A percentile compares a stretch with the other conserved stretches of the same genome.
Evolutionary conservation across 2,797 vertebrate species (phyloP).

Genomic region (Parauchenoglanis punctatus): DNA sequence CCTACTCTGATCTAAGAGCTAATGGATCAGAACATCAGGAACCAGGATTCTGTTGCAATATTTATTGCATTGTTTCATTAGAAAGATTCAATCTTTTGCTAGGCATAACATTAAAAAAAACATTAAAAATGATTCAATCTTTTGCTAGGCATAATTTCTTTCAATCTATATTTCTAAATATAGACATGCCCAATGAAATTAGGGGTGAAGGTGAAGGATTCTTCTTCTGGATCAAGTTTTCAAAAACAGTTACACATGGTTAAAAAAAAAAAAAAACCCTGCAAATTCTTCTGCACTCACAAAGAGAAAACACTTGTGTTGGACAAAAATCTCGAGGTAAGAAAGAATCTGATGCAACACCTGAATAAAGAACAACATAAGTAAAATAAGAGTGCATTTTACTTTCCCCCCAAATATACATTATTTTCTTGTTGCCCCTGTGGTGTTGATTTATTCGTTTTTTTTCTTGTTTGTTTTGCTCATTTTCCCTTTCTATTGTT

Average conservation of each 20-base stretch:
- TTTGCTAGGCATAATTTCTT: background rate
- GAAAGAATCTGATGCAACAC: background rate
- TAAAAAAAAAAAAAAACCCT: no score
- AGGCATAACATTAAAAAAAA: no score
- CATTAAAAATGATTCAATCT: no score
- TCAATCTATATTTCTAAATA: background rate
- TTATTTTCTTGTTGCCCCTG: background rate
- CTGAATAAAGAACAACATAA: background rate
- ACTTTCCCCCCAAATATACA: background rate
- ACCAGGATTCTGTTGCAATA: background rate
- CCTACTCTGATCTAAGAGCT: constrained; percentile 5
- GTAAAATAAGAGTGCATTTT: background rate
- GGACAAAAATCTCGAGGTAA: background rate
- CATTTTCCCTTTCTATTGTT: constrained; percentile 71
- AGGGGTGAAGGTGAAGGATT: background rate
- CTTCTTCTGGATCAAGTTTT: background rate
- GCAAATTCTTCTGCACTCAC: background rate
- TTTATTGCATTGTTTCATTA: background rate
- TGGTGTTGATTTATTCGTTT: constrained; percentile 5
- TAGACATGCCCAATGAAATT: background rate
- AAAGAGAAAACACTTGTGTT: background rate
- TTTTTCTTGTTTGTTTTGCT: constrained; percentile 65
- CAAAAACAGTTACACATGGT: background rate
- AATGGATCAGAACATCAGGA: constrained; percentile 11
- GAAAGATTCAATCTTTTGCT: background rate